Conservation (phyloP, 2,113 vertebrate genomes). For the Sitta europaea region DNA sequence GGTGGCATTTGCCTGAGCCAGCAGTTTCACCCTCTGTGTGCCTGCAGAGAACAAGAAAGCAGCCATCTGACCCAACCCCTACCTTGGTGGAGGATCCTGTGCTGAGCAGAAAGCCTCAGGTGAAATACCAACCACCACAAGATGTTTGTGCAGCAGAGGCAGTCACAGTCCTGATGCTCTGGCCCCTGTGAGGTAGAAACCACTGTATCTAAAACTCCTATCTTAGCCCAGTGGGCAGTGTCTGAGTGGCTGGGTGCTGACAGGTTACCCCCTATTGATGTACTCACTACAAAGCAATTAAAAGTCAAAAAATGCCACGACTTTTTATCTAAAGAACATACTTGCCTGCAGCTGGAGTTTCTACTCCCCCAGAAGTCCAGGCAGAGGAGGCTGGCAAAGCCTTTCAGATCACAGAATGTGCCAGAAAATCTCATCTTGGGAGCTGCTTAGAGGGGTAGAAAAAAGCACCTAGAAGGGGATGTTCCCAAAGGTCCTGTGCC, state of each 20-base stretch:
- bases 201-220: neutral
- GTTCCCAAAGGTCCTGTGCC: rapidly evolving
- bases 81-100: neutral
- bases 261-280: neutral
- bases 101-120: neutral
- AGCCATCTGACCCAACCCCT: rapidly evolving
- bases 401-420: neutral
- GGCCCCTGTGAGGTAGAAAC: neutral
- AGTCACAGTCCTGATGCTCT: rapidly evolving
- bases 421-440: neutral
- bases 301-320: neutral
- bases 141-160: neutral
- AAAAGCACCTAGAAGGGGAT: neutral
- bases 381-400: neutral
- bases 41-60: neutral
- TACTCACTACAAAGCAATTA: neutral
- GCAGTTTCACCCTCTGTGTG: neutral
- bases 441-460: neutral
- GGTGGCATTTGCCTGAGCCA: neutral
- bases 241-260: neutral
- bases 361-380: neutral
- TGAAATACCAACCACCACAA: rapidly evolving
- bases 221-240: neutral
- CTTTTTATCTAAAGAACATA: neutral
- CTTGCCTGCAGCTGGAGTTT: neutral